Evolutionary conservation across 2,113 vertebrate species (phyloP).

Genomic region (Gymnobelideus leadbeateri): DNA sequence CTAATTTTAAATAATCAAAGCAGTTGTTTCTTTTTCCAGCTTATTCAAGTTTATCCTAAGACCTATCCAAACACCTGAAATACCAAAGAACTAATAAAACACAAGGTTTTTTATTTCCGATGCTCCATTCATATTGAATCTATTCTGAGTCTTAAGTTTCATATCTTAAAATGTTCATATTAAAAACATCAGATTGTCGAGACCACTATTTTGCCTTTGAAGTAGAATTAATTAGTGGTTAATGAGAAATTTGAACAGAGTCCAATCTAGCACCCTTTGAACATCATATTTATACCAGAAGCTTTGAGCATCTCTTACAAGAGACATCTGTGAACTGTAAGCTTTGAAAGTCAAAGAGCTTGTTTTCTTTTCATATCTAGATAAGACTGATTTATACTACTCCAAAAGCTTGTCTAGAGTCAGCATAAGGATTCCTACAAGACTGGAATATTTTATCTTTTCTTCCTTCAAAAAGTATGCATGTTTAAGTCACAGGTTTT

Average conservation of each 20-base stretch:
- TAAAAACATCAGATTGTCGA: constrained; percentile 60
- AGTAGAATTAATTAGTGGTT: constrained; percentile 80
- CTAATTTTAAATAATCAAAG: constrained; percentile 63
- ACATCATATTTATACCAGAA: constrained; percentile 49
- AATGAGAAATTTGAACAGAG: constrained; percentile 75
- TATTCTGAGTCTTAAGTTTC: constrained; percentile 47
- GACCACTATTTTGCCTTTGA: constrained; percentile 69
- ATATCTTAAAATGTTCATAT: constrained; percentile 60
- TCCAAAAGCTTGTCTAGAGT: constrained; percentile 41
- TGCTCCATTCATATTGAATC: constrained; percentile 51
- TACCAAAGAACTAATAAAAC: constrained; percentile 55
- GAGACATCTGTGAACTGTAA: constrained; percentile 48
- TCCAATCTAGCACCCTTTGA: constrained; percentile 67
- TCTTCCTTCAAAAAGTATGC: neutral
- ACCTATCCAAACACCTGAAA: constrained; percentile 57
- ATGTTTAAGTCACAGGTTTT: constrained; percentile 1
- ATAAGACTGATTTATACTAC: constrained; percentile 37
- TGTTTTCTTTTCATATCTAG: neutral
- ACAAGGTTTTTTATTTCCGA: constrained; percentile 62
- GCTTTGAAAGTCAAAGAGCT: constrained; percentile 52
- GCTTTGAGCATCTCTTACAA: neutral
- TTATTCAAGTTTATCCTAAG: constrained; percentile 60
- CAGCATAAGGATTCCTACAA: constrained; percentile 9
- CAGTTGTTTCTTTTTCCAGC: constrained; percentile 36
- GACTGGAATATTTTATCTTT: neutral